phyloP scores from a whole-genome alignment of 2,888 invertebrate genomes.

The Shargacucullia verbasci region DNA sequence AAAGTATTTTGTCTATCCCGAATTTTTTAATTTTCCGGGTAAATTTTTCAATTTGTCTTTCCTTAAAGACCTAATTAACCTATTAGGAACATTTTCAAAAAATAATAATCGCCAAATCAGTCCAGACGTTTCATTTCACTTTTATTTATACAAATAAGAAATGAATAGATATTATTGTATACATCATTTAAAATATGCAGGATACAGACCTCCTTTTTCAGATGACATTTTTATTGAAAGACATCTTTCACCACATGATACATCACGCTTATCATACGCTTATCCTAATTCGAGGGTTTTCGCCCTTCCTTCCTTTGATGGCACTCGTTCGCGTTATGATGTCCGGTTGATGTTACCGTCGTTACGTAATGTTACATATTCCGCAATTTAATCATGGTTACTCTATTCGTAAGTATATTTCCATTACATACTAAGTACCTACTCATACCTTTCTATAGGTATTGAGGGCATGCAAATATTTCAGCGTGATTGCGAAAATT shows the following conservation, averaged over 20 bases:
- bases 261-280: conserved; percentile 20
- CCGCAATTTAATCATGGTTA: not conserved
- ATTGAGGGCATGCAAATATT: not conserved
- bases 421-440: not conserved
- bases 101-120: too few relatives aligned
- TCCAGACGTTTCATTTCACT: too few relatives aligned
- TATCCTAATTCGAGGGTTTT: conserved; percentile 38
- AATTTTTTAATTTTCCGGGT: too few relatives aligned
- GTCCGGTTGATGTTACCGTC: conserved; percentile 15
- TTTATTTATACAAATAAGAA: too few relatives aligned
- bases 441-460: not conserved
- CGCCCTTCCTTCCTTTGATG: not conserved
- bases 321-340: conserved; percentile 6
- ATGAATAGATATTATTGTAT: too few relatives aligned
- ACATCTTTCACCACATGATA: conserved; percentile 1
- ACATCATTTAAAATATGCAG: too few relatives aligned
- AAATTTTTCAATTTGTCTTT: too few relatives aligned
- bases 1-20: too few relatives aligned
- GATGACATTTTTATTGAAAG: too few relatives aligned
- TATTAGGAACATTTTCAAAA: too few relatives aligned
- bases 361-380: conserved; percentile 13
- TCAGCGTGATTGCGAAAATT: conserved; percentile 1
- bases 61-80: too few relatives aligned
- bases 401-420: conserved; percentile 1
- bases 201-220: too few relatives aligned